A percentile compares a stretch with the other conserved stretches of the same genome.
Conservation (phyloP, 2,797 vertebrate genomes). For the Pelochelys cantorii region DNA sequence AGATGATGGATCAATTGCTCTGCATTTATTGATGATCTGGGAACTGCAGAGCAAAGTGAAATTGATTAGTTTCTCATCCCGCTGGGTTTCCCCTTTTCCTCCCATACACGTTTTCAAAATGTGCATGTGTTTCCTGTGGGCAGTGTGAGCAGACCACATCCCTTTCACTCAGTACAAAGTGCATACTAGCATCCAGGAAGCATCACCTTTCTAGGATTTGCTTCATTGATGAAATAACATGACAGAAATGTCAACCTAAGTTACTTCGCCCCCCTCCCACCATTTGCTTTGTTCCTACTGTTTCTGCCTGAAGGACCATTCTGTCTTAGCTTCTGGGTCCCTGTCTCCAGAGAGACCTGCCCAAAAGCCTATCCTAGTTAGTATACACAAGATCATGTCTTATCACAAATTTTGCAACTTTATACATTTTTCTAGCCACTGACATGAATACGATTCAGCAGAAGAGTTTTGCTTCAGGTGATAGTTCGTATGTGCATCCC, state of each 20-base stretch:
- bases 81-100: not conserved
- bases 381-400: not conserved
- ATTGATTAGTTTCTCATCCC: not conserved
- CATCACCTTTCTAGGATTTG: accelerated
- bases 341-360: not conserved
- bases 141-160: accelerated
- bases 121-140: not conserved
- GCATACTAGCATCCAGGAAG: not conserved
- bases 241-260: not conserved
- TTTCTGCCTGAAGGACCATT: not conserved
- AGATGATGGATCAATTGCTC: not conserved
- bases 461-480: not conserved
- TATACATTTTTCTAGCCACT: not conserved
- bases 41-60: not conserved
- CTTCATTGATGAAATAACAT: not conserved
- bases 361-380: not conserved
- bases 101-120: not conserved
- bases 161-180: not conserved
- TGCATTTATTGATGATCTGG: not conserved
- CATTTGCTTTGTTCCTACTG: not conserved
- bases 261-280: not conserved
- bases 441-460: accelerated
- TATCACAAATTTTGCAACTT: not conserved
- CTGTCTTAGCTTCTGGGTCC: not conserved
- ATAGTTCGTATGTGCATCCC: not conserved